Percentiles rank a stretch among this genome's conserved stretches.
Evolutionary conservation across 2,888 invertebrate species (phyloP).

Genomic region (Platynereis dumerilii): DNA sequence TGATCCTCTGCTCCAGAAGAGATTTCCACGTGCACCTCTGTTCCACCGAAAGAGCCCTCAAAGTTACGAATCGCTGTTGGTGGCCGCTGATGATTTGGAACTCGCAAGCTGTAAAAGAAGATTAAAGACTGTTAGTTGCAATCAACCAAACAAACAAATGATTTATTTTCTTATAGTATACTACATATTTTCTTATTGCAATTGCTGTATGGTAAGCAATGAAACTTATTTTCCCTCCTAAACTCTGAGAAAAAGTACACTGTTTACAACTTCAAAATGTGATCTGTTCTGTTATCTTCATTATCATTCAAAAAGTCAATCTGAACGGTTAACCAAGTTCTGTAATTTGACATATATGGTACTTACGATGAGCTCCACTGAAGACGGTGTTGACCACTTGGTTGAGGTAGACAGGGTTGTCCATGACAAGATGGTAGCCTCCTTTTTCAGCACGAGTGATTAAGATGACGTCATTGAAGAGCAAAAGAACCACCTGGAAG

Average conservation of each 20-base stretch:
- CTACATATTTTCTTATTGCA: too few relatives aligned
- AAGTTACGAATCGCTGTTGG: slow-evolving; percentile 18
- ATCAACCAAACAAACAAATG: too few relatives aligned
- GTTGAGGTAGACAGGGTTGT: slow-evolving; percentile 17
- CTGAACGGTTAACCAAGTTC: too few relatives aligned
- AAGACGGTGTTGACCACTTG: slow-evolving; percentile 13
- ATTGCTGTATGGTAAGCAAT: too few relatives aligned
- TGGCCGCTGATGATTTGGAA: slow-evolving; percentile 7
- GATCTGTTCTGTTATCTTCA: too few relatives aligned
- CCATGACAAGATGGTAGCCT: slow-evolving; percentile 17
- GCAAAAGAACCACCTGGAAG: slow-evolving; percentile 17
- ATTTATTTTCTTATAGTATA: too few relatives aligned
- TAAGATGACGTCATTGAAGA: slow-evolving; percentile 30
- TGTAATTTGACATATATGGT: too few relatives aligned
- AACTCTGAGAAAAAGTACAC: too few relatives aligned
- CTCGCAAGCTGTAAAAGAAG: slow-evolving; percentile 13
- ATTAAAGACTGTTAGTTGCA: not conserved
- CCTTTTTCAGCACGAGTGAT: slow-evolving; percentile 23
- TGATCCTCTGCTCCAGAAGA: slow-evolving; percentile 53
- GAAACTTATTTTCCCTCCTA: too few relatives aligned
- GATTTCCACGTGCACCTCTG: slow-evolving; percentile 57
- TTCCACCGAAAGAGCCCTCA: slow-evolving; percentile 51
- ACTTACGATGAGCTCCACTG: slow-evolving; percentile 21
- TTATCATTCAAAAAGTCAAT: too few relatives aligned
- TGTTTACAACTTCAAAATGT: too few relatives aligned